These are phyloP conservation scores for Mesopsocus fuscifrons DNA, from an alignment of 2,888 invertebrate species.

Conservation along the genomic window DNA sequence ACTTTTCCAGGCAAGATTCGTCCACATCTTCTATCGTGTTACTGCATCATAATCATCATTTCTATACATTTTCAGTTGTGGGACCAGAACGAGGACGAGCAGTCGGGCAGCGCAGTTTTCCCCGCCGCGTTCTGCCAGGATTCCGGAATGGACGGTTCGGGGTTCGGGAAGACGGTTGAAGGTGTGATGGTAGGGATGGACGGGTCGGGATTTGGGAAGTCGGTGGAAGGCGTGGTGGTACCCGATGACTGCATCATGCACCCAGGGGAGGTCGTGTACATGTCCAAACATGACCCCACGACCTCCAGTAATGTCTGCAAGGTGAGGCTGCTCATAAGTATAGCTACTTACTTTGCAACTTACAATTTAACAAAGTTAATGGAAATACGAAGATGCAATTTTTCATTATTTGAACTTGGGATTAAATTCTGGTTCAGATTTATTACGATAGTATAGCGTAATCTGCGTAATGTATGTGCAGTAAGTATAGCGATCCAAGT, in stretches of 20 bases:
- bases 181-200: slow-evolving; percentile 37
- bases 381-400: too few species aligned
- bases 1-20: too few species aligned
- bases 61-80: too few species aligned
- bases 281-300: slow-evolving; percentile 24
- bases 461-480: too few species aligned
- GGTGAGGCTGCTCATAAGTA: slow-evolving; percentile 24
- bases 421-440: too few species aligned
- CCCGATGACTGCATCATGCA: slow-evolving; percentile 29
- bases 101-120: slow-evolving; percentile 17
- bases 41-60: too few species aligned
- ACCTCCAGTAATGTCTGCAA: slow-evolving; percentile 52
- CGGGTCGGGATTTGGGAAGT: slow-evolving; percentile 11
- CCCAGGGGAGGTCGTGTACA: slow-evolving; percentile 29
- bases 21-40: too few species aligned
- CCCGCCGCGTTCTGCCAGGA: slow-evolving; percentile 14
- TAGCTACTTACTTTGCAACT: background rate
- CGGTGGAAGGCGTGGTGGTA: slow-evolving; percentile 42
- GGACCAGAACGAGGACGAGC: slow-evolving; percentile 19
- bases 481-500: too few species aligned
- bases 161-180: slow-evolving; percentile 22
- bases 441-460: too few species aligned
- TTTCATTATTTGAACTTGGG: too few species aligned
- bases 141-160: slow-evolving; percentile 14
- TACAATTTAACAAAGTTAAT: background rate